Percentiles rank a stretch among this genome's conserved stretches.
phyloP scores from a whole-genome alignment of 2,113 vertebrate genomes.

The Xiphophorus maculatus region DNA sequence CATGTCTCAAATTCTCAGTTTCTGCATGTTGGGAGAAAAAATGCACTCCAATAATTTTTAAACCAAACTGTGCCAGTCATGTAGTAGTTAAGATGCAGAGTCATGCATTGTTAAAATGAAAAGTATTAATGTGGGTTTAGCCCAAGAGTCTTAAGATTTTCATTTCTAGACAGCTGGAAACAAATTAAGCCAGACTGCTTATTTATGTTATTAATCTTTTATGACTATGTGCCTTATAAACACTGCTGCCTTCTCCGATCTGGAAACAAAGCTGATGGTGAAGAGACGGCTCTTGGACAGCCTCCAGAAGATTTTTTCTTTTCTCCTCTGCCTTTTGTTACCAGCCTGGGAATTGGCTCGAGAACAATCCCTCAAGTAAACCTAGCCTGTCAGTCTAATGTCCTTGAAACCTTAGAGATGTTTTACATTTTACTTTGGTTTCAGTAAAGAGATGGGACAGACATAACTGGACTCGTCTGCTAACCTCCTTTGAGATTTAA shows the following conservation, averaged over 20 bases:
- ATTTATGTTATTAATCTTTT: conserved; percentile 50
- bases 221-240: conserved; percentile 26
- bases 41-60: neutral
- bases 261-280: conserved; percentile 39
- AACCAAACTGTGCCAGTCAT: neutral
- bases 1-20: neutral
- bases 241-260: conserved; percentile 36
- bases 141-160: conserved; percentile 1
- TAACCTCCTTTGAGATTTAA: conserved; percentile 7
- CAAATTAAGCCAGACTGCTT: conserved; percentile 36
- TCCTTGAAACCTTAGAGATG: conserved; percentile 49
- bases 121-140: neutral
- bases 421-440: conserved; percentile 25
- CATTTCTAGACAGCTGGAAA: conserved; percentile 17
- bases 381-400: conserved; percentile 26
- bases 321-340: conserved; percentile 40
- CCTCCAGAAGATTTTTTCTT: conserved; percentile 23
- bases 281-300: conserved; percentile 34
- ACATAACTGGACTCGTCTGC: conserved; percentile 31
- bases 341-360: conserved; percentile 40
- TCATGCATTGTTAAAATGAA: conserved; percentile 16
- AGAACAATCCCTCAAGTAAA: conserved; percentile 41
- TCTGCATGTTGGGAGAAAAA: neutral
- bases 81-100: neutral
- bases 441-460: conserved; percentile 23